Evolutionary conservation across 1,140 invertebrate species (phyloP), one percentile per base, ranked within the genome.

Genomic region (Drosophila santomea): DNA sequence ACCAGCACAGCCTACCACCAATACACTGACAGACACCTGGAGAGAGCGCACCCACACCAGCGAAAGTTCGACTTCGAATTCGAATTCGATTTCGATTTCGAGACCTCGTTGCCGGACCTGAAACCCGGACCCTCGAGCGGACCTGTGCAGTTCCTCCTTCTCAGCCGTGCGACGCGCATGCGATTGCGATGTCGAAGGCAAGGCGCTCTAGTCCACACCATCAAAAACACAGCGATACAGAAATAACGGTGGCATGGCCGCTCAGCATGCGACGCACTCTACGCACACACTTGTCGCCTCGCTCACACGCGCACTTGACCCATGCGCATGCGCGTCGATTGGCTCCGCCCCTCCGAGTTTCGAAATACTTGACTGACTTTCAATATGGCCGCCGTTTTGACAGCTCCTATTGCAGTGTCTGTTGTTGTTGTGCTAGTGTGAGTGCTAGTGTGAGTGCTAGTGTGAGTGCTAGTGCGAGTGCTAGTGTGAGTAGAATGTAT

Each of bases 331-430:
- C 69, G 41, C 57, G 44, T 32, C 67, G 52, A 54, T 36, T 57
- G 75, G 50, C 84, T 90, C 90, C 91, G 90, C 91, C 91, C 77
- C 85, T 25, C 25, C 80, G 23, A 54, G 25, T 79, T 91, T 91
- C 88, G 91, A 91, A 91, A 91, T 91, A 91, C 77, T 91, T 90
- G 73, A 92, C 67, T 92, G 80, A 91, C 80, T 92, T 92, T 91
- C 91, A 92, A 92, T 88, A 92, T 92, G 91, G 91, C 91, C 80
- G 88, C 83, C 80, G 62, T 48, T 52, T 32, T 50, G 79, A 61
- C 38, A 41, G 38, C 60, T 17, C 54, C 50, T 17, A 43, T 36
- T 54, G 62, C 59, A 73, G 32, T 32, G 32, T 32, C 8, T 32
- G 38, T 10, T 39, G 56, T 52, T 80, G 59, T 59, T 77, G 57